Conservation (phyloP, 1,140 invertebrate species). For the Drosophila tristis region DNA sequence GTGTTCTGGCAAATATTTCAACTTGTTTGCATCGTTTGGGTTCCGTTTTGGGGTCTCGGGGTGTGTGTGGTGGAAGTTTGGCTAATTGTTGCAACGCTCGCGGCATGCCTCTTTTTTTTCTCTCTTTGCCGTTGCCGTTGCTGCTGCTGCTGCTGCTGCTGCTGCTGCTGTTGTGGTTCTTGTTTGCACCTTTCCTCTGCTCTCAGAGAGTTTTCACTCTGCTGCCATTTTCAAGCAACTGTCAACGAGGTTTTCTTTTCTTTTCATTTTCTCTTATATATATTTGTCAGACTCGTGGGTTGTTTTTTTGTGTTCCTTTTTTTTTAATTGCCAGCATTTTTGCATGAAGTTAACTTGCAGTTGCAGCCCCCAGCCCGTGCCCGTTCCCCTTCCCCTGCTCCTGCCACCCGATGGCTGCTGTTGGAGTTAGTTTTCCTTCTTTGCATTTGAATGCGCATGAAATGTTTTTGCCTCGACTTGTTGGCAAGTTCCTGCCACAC, state of each 20-base stretch:
- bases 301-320: constrained; percentile 34
- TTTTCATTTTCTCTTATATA: constrained; percentile 35
- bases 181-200: constrained; percentile 49
- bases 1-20: constrained; percentile 57
- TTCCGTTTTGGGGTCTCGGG: not conserved
- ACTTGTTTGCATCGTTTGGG: constrained; percentile 34
- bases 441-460: constrained; percentile 68
- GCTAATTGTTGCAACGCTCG: constrained; percentile 70
- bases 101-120: constrained; percentile 27
- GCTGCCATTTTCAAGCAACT: constrained; percentile 51
- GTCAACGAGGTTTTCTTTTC: constrained; percentile 55
- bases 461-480: constrained; percentile 60
- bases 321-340: constrained; percentile 75
- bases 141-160: no score
- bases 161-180: constrained; percentile 33
- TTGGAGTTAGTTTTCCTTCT: constrained; percentile 55
- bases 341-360: constrained; percentile 64
- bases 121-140: not conserved
- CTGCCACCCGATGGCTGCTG: constrained; percentile 1
- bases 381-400: not conserved
- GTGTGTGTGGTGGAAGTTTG: constrained; percentile 13
- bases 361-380: constrained; percentile 1
- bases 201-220: constrained; percentile 5
- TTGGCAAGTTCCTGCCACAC: constrained; percentile 46
- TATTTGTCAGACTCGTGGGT: constrained; percentile 17